Conservation (phyloP, 1,140 invertebrate genomes). For the Semibalanus balanoides region DNA sequence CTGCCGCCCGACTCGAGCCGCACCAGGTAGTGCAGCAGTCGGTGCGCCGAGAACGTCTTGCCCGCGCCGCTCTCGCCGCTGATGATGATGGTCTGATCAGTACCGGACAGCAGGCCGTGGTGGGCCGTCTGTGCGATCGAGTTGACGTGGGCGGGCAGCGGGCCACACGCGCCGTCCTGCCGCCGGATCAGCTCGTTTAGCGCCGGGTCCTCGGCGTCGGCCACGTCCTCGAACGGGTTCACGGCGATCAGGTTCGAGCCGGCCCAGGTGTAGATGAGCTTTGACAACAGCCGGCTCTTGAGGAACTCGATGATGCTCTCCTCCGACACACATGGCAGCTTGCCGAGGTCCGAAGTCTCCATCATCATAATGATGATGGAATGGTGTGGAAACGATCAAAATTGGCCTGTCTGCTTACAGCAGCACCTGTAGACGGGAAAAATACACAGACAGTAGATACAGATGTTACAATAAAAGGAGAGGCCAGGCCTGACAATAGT, state of each 20-base stretch:
- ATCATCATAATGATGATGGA: no score
- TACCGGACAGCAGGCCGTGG: background rate
- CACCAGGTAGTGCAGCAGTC: constrained; percentile 13
- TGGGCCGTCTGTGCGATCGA: background rate
- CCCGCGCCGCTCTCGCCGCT: constrained; percentile 42
- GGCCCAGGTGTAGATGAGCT: background rate
- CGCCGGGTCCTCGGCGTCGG: background rate
- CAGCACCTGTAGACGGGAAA: no score
- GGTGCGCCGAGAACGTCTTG: constrained; percentile 30
- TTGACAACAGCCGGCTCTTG: background rate
- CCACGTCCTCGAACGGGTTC: background rate
- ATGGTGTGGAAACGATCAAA: no score
- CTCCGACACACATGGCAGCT: background rate
- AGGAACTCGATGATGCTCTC: background rate
- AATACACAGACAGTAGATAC: no score
- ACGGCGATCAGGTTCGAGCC: background rate
- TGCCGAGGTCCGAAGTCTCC: background rate
- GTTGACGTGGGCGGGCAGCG: background rate
- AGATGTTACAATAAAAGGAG: no score
- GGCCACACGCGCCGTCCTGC: background rate
- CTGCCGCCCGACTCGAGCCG: constrained; percentile 19
- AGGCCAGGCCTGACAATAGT: no score
- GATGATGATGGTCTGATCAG: constrained; percentile 5
- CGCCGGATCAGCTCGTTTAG: background rate
- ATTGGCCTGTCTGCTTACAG: no score